A percentile compares a stretch with the other conserved stretches of the same genome.
Evolutionary conservation across 2,797 vertebrate genomes (phyloP).

Genomic region (Aldrovandia affinis): DNA sequence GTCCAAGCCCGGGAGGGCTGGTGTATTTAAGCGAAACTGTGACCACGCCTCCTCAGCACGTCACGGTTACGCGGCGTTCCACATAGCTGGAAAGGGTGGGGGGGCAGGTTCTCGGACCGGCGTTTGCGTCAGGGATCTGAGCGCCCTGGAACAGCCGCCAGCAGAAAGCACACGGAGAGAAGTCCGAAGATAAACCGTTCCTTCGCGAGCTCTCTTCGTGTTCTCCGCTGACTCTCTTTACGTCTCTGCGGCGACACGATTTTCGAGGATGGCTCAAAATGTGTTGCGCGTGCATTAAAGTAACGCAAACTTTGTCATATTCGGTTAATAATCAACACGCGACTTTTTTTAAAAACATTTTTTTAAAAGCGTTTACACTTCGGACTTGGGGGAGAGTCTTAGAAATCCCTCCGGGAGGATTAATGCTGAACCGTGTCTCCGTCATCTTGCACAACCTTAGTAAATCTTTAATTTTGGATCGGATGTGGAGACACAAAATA

Average conservation of each 20-base stretch:
- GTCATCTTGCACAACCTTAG: neutral
- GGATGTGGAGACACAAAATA: neutral
- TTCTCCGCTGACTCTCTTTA: neutral
- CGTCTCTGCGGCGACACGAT: neutral
- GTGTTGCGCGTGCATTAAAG: neutral
- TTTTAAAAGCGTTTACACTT: neutral
- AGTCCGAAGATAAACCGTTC: slow-evolving; percentile 5
- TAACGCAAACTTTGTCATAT: neutral
- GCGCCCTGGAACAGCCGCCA: neutral
- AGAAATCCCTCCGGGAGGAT: neutral
- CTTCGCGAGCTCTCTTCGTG: neutral
- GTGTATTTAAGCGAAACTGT: slow-evolving; percentile 64
- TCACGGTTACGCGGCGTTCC: slow-evolving; percentile 44
- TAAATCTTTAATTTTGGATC: slow-evolving; percentile 15
- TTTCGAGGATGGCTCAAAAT: neutral
- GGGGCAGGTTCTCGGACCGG: slow-evolving; percentile 40
- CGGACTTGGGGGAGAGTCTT: neutral
- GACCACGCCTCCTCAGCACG: slow-evolving; percentile 53
- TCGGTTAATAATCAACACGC: neutral
- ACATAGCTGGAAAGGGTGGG: slow-evolving; percentile 29
- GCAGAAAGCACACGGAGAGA: neutral
- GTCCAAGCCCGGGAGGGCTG: neutral
- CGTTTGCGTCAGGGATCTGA: slow-evolving; percentile 59
- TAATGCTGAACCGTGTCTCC: neutral
- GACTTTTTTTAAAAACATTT: too few species aligned